These are phyloP conservation scores for Cygnus olor DNA, from an alignment of 2,797 vertebrate species.

Conservation along the genomic window DNA sequence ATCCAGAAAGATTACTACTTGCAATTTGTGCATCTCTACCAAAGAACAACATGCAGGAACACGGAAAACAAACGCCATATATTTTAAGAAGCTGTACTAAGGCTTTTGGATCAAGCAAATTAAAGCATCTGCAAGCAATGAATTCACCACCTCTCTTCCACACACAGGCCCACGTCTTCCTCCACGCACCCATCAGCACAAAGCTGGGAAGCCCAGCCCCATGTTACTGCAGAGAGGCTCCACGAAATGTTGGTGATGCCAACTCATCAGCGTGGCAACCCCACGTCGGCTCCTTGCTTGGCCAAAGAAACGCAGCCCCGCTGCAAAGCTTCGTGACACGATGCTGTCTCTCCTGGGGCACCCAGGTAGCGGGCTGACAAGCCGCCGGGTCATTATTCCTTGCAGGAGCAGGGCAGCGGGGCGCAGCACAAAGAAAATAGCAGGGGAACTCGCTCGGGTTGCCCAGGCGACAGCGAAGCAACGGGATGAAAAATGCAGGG, in stretches of 20 bases:
- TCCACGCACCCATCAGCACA: background rate
- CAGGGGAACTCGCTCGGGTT: conserved; percentile 67
- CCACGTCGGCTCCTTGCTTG: conserved; percentile 32
- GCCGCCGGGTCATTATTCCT: conserved; percentile 59
- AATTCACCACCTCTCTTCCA: background rate
- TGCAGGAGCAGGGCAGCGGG: conserved; percentile 36
- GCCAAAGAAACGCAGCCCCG: conserved; percentile 44
- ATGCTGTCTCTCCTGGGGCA: conserved; percentile 50
- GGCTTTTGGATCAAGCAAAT: background rate
- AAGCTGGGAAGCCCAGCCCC: conserved; percentile 35
- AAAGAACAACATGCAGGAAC: background rate
- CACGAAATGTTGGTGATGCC: conserved; percentile 76
- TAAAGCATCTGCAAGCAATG: background rate
- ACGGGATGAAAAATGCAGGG: conserved; percentile 49
- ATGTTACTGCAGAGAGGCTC: background rate
- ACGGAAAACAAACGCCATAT: background rate
- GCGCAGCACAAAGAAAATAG: conserved; percentile 72
- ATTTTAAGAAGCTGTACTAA: background rate
- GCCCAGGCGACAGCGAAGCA: conserved; percentile 70
- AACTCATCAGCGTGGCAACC: conserved; percentile 58
- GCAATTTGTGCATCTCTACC: background rate
- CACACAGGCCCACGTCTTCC: background rate
- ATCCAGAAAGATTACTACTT: background rate
- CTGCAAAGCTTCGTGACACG: conserved; percentile 25
- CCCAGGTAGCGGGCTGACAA: conserved; percentile 62